Evolutionary conservation across 2,797 vertebrate species (phyloP).

Genomic region (Oryzias dopingdopingensis): DNA sequence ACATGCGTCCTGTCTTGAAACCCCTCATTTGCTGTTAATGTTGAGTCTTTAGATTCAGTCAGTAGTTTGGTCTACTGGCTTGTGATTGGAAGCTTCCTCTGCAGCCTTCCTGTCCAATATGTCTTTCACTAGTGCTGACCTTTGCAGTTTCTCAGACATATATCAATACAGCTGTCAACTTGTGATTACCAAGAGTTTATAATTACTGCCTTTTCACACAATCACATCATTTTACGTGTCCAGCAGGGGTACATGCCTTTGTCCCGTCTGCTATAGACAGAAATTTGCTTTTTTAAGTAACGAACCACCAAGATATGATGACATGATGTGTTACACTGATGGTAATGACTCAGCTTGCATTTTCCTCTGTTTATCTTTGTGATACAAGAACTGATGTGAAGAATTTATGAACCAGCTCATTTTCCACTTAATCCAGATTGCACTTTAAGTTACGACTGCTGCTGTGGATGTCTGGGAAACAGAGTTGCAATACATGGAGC

Average conservation of each 20-base stretch:
- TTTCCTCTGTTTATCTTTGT: conserved; percentile 11
- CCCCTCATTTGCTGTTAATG: too few relatives aligned
- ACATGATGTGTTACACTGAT: conserved; percentile 11
- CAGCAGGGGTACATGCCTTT: too few relatives aligned
- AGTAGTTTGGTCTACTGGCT: too few relatives aligned
- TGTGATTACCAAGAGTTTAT: neutral
- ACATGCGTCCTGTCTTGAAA: too few relatives aligned
- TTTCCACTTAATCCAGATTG: conserved; percentile 60
- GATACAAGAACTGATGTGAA: conserved; percentile 29
- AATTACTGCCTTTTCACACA: neutral
- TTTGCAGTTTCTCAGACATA: neutral
- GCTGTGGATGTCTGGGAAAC: conserved; percentile 39
- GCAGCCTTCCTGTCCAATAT: too few relatives aligned
- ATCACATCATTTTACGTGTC: neutral
- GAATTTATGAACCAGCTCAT: conserved; percentile 42
- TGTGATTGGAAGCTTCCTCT: too few relatives aligned
- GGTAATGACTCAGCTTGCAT: conserved; percentile 7
- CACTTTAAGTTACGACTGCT: conserved; percentile 57
- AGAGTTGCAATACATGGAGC: conserved; percentile 21
- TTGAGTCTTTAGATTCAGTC: too few relatives aligned
- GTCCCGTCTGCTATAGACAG: too few relatives aligned
- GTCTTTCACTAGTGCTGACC: too few relatives aligned
- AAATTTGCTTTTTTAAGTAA: conserved; percentile 2
- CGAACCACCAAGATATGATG: conserved; percentile 1
- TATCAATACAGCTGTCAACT: conserved; percentile 1